phyloP scores from a whole-genome alignment of 2,797 vertebrate genomes.

The Gymnoscopelus microlampas region DNA sequence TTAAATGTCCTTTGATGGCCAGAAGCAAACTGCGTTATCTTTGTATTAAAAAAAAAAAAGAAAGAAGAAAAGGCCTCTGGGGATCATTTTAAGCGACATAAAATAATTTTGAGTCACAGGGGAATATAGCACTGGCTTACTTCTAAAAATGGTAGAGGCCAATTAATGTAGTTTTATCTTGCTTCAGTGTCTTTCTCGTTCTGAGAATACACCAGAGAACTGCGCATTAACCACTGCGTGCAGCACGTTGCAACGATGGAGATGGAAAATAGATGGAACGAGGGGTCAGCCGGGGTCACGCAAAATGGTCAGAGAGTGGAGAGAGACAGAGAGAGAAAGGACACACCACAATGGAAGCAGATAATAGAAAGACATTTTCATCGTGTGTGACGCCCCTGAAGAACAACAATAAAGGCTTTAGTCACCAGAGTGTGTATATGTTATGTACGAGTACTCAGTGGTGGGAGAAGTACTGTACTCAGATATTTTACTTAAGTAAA shows the following conservation, averaged over 20 bases:
- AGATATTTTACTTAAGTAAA: too few relatives aligned
- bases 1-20: slow-evolving; percentile 72
- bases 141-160: slow-evolving; percentile 59
- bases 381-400: slow-evolving; percentile 34
- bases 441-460: too few relatives aligned
- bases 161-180: slow-evolving; percentile 64
- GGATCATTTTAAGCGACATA: slow-evolving; percentile 70
- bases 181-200: slow-evolving; percentile 59
- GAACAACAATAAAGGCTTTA: slow-evolving; percentile 19
- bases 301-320: slow-evolving; percentile 48
- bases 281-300: slow-evolving; percentile 55
- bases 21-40: slow-evolving; percentile 66
- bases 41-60: slow-evolving; percentile 45
- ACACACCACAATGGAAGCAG: slow-evolving; percentile 42
- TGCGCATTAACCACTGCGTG: slow-evolving; percentile 54
- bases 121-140: slow-evolving; percentile 47
- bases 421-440: neutral
- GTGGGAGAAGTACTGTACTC: too few relatives aligned
- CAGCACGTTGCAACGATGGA: slow-evolving; percentile 46
- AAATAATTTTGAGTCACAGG: slow-evolving; percentile 64
- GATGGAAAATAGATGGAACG: slow-evolving; percentile 63
- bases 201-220: slow-evolving; percentile 52
- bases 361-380: slow-evolving; percentile 26
- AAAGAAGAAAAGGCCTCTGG: slow-evolving; percentile 56
- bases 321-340: slow-evolving; percentile 39